Evolutionary conservation across 2,113 vertebrate species (phyloP), one percentile per base, ranked within the genome.

Genomic region (Dipodomys spectabilis): DNA sequence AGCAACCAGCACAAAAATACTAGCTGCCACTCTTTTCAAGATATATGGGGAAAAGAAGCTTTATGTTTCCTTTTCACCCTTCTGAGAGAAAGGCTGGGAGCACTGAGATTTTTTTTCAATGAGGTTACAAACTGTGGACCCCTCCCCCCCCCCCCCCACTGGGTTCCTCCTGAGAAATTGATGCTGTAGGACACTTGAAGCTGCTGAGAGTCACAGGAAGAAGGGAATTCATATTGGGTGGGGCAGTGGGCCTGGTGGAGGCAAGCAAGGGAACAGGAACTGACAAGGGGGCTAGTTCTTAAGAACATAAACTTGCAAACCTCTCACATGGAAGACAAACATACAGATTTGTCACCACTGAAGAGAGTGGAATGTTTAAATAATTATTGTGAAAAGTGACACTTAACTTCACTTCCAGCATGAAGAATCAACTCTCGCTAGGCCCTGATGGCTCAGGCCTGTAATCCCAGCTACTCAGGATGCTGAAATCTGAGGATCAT

Each of bases 251-350:
- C 78, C 60, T 30, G 27, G 1, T 32, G 28, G 3, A 8, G 12
- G 2, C 28, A 44, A 30, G 71, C 7, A 2, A 49, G 28, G 6
- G 78, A 28, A 49, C 19, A 62, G 39, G 39, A 39, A 39, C 39
- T 39, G 39, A 39, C 39, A 39, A 39, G 39, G 39, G 35, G 45
- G 28, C 19, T 86, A 30, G 60, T 53, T 90, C 82, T 82, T 84
- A 67, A 86, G 35, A 18, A 84, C 6, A 74, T 57, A 77, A 84
- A 82, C 39, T 64, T 57, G 53, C 69, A 90, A 88, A 89, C 22
- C 75, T 87, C 53, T 90, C 82, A 87, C n/a, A 49, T 68, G 27
- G 53, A 81, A 92, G 65, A 84, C 64, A 82, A 93, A 94, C 65
- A 44, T 1, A 7, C 32, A 86, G n/a, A 65, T 64, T 49, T 60